These are phyloP conservation scores for Acrocyrtus sp. DNA, from an alignment of 2,888 invertebrate genomes.

Conservation along the genomic window DNA sequence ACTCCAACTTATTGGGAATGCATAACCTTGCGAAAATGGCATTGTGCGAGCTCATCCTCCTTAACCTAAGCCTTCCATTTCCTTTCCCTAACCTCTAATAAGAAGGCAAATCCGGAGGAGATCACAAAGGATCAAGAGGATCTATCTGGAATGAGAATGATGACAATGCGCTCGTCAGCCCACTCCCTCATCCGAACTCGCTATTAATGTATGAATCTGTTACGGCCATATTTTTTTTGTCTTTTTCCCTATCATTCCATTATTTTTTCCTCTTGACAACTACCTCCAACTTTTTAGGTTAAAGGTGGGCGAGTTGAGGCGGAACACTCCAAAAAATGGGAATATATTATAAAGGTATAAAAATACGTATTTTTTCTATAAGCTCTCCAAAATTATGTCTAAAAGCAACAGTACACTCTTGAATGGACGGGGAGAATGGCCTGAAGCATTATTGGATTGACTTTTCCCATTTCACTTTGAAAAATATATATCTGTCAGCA, in stretches of 20 bases:
- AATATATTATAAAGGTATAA: constrained; percentile 5
- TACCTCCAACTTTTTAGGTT: constrained; percentile 9
- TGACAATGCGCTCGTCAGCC: background rate
- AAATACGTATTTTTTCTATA: background rate
- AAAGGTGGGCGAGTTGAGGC: background rate
- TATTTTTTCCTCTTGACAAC: no score
- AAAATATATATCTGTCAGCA: no score
- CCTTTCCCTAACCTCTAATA: background rate
- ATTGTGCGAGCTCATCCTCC: no score
- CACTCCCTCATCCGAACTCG: background rate
- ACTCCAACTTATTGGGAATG: no score
- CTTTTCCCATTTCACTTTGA: constrained; percentile 46
- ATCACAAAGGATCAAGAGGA: constrained; percentile 43
- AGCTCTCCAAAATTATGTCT: no score
- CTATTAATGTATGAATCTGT: background rate
- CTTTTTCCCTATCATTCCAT: no score
- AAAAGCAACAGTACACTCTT: no score
- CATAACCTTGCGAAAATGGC: no score
- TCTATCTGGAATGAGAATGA: background rate
- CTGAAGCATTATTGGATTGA: constrained; percentile 49
- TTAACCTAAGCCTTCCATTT: background rate
- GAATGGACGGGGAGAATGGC: constrained; percentile 18
- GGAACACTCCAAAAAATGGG: background rate
- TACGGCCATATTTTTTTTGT: no score
- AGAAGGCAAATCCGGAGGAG: constrained; percentile 26